These are phyloP conservation scores for Galeopterus variegatus DNA, from an alignment of 2,113 vertebrate genomes.

Conservation along the genomic window DNA sequence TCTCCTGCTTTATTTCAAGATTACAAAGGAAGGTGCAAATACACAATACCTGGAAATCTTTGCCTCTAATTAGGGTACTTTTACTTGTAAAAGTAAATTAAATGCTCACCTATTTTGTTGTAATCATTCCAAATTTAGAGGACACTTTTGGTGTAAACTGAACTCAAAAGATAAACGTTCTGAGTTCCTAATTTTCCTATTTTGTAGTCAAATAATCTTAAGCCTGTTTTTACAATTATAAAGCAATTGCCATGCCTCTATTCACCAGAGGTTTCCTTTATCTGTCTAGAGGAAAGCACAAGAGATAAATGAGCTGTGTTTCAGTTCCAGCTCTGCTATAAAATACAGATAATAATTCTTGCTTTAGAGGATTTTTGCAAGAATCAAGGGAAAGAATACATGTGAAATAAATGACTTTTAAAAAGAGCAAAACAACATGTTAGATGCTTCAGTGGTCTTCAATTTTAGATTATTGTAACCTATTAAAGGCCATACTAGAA, in stretches of 20 bases:
- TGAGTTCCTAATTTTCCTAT: neutral
- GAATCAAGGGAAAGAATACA: neutral
- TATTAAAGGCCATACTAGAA: constrained; percentile 18
- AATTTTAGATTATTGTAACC: constrained; percentile 63
- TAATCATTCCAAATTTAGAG: constrained; percentile 49
- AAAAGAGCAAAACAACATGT: neutral
- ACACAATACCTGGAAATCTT: neutral
- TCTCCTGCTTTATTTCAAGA: neutral
- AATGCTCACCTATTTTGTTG: neutral
- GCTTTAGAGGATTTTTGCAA: constrained; percentile 66
- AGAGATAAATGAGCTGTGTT: constrained; percentile 52
- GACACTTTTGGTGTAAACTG: neutral
- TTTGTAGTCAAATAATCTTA: constrained; percentile 53
- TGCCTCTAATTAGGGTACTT: constrained; percentile 18
- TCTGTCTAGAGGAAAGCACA: constrained; percentile 44
- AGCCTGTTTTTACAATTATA: constrained; percentile 27
- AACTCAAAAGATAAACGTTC: neutral
- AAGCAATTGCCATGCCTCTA: neutral
- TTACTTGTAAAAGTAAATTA: constrained; percentile 50
- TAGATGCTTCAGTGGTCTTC: constrained; percentile 45
- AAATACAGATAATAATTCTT: constrained; percentile 72
- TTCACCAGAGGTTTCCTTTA: constrained; percentile 42
- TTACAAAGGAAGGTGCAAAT: neutral
- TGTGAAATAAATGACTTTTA: constrained; percentile 53
- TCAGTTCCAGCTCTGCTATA: neutral